These are phyloP conservation scores for Atta colombica DNA, from an alignment of 1,140 invertebrate genomes.

Conservation along the genomic window DNA sequence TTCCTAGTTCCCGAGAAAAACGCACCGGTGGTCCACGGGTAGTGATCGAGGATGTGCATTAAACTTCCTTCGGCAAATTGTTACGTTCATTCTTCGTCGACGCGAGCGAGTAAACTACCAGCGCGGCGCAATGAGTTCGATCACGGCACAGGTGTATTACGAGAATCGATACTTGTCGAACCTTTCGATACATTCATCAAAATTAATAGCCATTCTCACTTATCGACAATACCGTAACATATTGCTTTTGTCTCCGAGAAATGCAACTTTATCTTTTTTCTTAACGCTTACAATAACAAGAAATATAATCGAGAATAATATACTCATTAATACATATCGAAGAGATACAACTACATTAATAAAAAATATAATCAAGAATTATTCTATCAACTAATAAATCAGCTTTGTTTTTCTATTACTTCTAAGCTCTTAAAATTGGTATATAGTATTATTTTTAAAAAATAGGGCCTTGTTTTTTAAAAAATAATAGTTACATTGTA, in stretches of 20 bases:
- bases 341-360: not conserved
- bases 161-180: slow-evolving; percentile 61
- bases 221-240: slow-evolving; percentile 13
- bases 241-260: slow-evolving; percentile 38
- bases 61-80: slow-evolving; percentile 63
- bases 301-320: not conserved
- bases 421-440: not conserved
- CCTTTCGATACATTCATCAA: slow-evolving; percentile 46
- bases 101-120: slow-evolving; percentile 56
- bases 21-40: slow-evolving; percentile 22
- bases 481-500: slow-evolving; percentile 2
- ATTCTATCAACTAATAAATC: not conserved
- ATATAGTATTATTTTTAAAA: not conserved
- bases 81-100: slow-evolving; percentile 64
- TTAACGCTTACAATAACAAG: not conserved
- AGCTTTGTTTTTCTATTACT: not conserved
- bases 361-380: not conserved
- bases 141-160: slow-evolving; percentile 69
- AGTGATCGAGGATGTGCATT: slow-evolving; percentile 40
- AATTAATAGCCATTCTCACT: slow-evolving; percentile 49
- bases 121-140: slow-evolving; percentile 60
- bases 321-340: not conserved
- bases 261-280: slow-evolving; percentile 1
- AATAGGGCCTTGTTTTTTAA: not conserved
- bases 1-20: slow-evolving; percentile 50